Evolutionary conservation across 2,113 vertebrate genomes (phyloP).

Genomic region (Orientallactaga bullata): DNA sequence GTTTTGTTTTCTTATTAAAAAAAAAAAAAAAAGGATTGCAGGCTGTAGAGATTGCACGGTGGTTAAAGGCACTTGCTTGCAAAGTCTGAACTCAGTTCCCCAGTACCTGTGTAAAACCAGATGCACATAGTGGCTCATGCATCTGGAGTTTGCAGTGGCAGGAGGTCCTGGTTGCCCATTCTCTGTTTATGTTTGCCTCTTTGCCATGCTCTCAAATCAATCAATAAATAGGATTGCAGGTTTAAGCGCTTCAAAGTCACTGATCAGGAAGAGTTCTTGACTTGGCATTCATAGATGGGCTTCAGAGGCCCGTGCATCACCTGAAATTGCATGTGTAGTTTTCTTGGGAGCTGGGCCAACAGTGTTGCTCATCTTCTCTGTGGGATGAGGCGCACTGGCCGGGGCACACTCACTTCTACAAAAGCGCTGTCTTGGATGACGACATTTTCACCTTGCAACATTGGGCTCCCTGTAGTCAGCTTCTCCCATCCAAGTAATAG

Average conservation of each 20-base stretch:
- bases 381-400: not conserved
- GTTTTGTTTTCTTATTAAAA: not conserved
- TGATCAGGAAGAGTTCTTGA: not conserved
- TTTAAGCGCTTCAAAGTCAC: not conserved
- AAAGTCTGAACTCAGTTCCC: too few species aligned
- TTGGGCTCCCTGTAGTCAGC: too few species aligned
- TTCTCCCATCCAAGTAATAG: too few species aligned
- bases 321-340: not conserved
- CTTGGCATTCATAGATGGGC: not conserved
- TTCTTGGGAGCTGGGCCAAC: not conserved
- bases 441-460: not conserved
- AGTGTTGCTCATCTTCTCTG: not conserved
- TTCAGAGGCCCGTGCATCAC: not conserved
- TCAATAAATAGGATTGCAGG: not conserved
- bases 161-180: too few species aligned
- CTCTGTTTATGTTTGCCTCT: too few species aligned
- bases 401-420: not conserved
- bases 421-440: not conserved
- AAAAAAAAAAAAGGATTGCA: not conserved
- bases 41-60: too few species aligned
- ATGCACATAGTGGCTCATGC: too few species aligned
- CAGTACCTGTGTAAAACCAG: too few species aligned
- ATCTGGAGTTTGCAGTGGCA: too few species aligned
- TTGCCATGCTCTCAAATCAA: too few species aligned
- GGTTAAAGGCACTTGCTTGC: too few species aligned